These are phyloP conservation scores for Halichoerus grypus DNA, from an alignment of 2,113 vertebrate genomes.

Conservation along the genomic window DNA sequence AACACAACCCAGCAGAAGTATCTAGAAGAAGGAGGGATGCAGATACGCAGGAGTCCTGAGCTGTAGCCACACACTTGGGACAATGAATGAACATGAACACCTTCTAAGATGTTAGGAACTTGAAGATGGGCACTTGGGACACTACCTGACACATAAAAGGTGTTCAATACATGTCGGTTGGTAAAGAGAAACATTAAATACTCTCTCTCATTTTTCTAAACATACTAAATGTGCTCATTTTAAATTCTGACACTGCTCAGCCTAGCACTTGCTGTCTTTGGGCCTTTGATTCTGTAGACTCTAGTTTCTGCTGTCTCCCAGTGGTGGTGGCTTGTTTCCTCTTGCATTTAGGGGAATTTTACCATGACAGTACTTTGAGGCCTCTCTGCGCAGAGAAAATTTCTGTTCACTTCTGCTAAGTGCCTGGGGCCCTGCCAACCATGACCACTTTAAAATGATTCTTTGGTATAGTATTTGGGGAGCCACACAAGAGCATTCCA, in stretches of 20 bases:
- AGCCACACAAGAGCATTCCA: background rate
- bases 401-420: background rate
- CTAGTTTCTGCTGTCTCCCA: background rate
- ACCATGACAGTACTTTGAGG: background rate
- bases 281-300: background rate
- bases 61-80: no score
- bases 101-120: background rate
- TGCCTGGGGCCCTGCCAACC: background rate
- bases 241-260: background rate
- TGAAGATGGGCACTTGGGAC: background rate
- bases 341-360: background rate
- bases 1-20: background rate
- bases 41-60: background rate
- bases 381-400: background rate
- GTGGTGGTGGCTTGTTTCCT: background rate
- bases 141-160: background rate
- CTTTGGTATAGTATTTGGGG: background rate
- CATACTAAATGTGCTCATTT: background rate
- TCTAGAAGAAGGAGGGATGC: background rate
- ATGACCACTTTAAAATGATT: background rate
- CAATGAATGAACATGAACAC: background rate
- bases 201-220: background rate
- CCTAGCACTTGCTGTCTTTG: background rate
- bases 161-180: background rate
- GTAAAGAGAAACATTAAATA: background rate